Conservation (phyloP, 1,140 invertebrate genomes). For the Eriocheir sinensis region DNA sequence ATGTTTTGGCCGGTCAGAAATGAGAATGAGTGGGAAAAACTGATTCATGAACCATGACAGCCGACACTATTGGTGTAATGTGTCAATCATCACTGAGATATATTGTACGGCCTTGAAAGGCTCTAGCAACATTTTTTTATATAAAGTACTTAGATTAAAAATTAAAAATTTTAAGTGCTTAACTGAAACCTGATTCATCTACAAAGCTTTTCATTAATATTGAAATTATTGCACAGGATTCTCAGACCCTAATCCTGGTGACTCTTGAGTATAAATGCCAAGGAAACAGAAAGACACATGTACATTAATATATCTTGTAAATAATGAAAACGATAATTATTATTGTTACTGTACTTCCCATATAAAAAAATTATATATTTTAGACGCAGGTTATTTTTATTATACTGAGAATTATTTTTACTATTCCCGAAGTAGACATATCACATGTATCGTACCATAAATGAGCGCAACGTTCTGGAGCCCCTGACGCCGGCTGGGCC, state of each 20-base stretch:
- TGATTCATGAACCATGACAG: background rate
- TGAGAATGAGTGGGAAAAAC: background rate
- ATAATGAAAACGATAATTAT: conserved; percentile 63
- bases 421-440: conserved; percentile 25
- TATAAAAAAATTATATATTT: conserved; percentile 64
- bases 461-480: background rate
- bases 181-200: background rate
- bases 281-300: background rate
- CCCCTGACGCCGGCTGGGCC: no score
- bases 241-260: background rate
- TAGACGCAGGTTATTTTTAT: conserved; percentile 42
- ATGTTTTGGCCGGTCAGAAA: background rate
- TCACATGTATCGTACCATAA: background rate
- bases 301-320: conserved; percentile 69
- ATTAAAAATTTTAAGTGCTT: background rate
- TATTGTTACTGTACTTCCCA: conserved; percentile 70
- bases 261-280: background rate
- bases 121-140: background rate
- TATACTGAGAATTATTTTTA: conserved; percentile 27
- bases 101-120: background rate
- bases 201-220: background rate
- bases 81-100: background rate
- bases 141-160: background rate
- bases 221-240: background rate
- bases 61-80: no score